phyloP scores from a whole-genome alignment of 2,888 invertebrate genomes.

The Heterodera filipjevi region DNA sequence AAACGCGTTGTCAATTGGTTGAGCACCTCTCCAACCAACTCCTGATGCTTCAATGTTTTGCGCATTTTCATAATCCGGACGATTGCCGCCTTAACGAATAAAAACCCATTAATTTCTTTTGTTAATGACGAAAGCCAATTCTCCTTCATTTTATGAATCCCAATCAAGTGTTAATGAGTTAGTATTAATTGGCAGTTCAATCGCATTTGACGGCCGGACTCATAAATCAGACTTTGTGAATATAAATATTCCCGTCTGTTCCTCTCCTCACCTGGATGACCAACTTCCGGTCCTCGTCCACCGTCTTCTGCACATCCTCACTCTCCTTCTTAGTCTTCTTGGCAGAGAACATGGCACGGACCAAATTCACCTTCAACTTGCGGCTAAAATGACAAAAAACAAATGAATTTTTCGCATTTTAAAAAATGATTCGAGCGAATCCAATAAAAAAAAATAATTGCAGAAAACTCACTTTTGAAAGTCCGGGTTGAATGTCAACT shows the following conservation, averaged over 20 bases:
- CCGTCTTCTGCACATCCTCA: conserved; percentile 93
- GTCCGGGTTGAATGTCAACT: conserved; percentile 25
- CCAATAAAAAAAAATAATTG: no score
- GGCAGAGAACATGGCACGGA: conserved; percentile 50
- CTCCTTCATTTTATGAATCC: no score
- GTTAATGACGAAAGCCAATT: no score
- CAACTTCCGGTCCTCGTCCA: conserved; percentile 96
- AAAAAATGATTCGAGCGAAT: no score
- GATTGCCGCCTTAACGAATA: conserved; percentile 69
- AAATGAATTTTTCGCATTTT: no score
- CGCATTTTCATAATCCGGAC: conserved; percentile 90
- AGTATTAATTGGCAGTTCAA: no score
- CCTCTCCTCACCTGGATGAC: conserved; percentile 72
- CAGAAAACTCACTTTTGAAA: conserved; percentile 31
- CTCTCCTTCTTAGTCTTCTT: conserved; percentile 94
- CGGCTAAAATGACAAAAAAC: conserved; percentile 69
- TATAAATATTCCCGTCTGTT: no score
- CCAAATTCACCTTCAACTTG: conserved; percentile 80
- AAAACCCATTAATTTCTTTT: not conserved
- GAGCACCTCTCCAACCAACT: conserved; percentile 91
- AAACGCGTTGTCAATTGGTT: conserved; percentile 92
- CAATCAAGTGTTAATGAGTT: no score
- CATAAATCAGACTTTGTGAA: no score
- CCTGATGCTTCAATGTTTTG: conserved; percentile 86
- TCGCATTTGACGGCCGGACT: no score